phyloP scores from a whole-genome alignment of 2,888 invertebrate genomes.

The Trimorus sp. region DNA sequence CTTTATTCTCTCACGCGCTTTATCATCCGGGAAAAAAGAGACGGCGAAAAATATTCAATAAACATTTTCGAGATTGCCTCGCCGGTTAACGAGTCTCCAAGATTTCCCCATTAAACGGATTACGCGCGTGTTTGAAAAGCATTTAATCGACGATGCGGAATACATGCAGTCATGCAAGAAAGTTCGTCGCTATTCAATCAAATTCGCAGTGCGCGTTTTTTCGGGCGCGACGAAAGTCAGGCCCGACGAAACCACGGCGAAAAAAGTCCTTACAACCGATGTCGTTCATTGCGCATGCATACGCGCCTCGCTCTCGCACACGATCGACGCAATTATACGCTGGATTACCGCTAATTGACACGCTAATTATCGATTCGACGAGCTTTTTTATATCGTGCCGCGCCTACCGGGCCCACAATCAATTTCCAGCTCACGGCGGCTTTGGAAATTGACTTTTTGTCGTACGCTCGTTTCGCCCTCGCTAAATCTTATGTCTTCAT shows the following conservation, averaged over 20 bases:
- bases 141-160: slow-evolving; percentile 13
- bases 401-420: slow-evolving; percentile 73
- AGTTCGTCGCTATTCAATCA: slow-evolving; percentile 47
- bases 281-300: slow-evolving; percentile 59
- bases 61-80: neutral
- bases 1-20: too few species aligned
- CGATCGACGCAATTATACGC: slow-evolving; percentile 75
- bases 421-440: slow-evolving; percentile 71
- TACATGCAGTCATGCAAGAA: slow-evolving; percentile 44
- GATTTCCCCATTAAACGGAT: slow-evolving; percentile 22
- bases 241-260: slow-evolving; percentile 37
- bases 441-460: slow-evolving; percentile 72
- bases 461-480: slow-evolving; percentile 60
- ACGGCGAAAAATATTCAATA: neutral
- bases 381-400: slow-evolving; percentile 71
- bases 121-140: slow-evolving; percentile 39
- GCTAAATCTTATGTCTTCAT: slow-evolving; percentile 75
- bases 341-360: slow-evolving; percentile 78
- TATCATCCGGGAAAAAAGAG: too few species aligned
- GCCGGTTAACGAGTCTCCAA: slow-evolving; percentile 4
- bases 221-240: slow-evolving; percentile 10
- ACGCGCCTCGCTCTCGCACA: slow-evolving; percentile 43
- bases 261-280: slow-evolving; percentile 39
- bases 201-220: slow-evolving; percentile 35
- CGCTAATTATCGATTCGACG: slow-evolving; percentile 78